A percentile compares a stretch with the other conserved stretches of the same genome.
phyloP scores from a whole-genome alignment of 2,888 invertebrate genomes.

The Lasioglossum calceatum region DNA sequence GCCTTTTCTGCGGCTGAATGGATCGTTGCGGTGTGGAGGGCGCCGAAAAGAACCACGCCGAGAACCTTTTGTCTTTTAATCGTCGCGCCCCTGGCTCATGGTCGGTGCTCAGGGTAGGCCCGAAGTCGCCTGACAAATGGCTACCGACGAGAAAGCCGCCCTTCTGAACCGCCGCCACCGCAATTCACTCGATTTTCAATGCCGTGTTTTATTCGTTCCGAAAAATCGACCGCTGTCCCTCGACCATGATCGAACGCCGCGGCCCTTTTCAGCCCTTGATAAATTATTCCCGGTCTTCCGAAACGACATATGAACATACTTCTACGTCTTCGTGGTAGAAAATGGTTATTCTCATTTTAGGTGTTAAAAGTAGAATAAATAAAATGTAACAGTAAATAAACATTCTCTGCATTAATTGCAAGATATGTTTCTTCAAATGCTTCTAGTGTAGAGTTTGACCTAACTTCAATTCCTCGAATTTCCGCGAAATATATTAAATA shows the following conservation, averaged over 20 bases:
- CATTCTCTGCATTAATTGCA: no score
- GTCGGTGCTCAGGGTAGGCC: constrained; percentile 52
- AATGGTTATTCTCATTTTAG: background rate
- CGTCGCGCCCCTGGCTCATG: constrained; percentile 61
- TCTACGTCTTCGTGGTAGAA: background rate
- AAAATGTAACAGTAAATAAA: no score
- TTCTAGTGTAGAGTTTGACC: no score
- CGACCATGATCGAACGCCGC: constrained; percentile 21
- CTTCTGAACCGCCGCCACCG: constrained; percentile 14
- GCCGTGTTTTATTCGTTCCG: constrained; percentile 50
- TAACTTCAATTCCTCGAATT: no score
- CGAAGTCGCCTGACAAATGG: constrained; percentile 60
- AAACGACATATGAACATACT: background rate
- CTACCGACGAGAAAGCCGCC: constrained; percentile 31
- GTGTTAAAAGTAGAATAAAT: background rate
- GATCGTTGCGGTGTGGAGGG: constrained; percentile 22
- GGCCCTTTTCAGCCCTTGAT: constrained; percentile 22
- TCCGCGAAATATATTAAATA: no score
- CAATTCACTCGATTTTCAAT: constrained; percentile 47
- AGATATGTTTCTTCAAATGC: no score
- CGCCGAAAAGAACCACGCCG: constrained; percentile 65
- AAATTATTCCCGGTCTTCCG: constrained; percentile 15
- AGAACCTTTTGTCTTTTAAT: constrained; percentile 77
- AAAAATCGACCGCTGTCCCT: constrained; percentile 43
- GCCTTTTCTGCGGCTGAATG: constrained; percentile 70